Evolutionary conservation across 2,888 invertebrate genomes (phyloP).

Genomic region (Caenorhabditis sp.): DNA sequence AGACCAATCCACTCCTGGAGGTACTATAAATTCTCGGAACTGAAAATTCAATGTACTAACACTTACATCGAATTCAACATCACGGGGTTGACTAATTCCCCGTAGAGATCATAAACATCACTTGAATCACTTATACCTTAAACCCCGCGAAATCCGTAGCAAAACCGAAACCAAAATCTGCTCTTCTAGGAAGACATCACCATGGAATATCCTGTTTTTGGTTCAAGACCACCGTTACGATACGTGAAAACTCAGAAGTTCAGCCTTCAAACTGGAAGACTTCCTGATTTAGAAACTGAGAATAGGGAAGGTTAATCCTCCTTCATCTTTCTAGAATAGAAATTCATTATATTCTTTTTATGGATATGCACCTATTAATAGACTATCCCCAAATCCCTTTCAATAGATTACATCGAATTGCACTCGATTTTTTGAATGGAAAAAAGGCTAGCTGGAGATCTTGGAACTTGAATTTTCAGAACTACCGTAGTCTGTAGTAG

Average conservation of each 20-base stretch:
- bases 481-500: constrained; percentile 2
- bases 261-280: not conserved
- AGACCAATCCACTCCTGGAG: too few species aligned
- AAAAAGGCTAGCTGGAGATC: not conserved
- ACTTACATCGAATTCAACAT: not conserved
- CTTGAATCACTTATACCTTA: not conserved
- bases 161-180: not conserved
- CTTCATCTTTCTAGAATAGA: not conserved
- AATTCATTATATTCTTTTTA: not conserved
- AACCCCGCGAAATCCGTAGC: constrained; percentile 8
- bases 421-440: not conserved
- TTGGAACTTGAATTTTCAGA: not conserved
- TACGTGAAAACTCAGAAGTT: not conserved
- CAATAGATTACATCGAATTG: not conserved
- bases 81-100: not conserved
- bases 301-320: not conserved
- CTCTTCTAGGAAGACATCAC: not conserved
- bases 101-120: constrained; percentile 8
- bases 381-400: not conserved
- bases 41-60: too few species aligned
- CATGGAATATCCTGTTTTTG: not conserved
- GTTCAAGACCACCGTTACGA: not conserved
- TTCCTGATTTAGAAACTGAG: constrained; percentile 6
- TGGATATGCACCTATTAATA: constrained; percentile 9
- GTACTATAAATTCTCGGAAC: too few species aligned